phyloP scores from a whole-genome alignment of 2,797 vertebrate genomes.

The Sebastes goodei region DNA sequence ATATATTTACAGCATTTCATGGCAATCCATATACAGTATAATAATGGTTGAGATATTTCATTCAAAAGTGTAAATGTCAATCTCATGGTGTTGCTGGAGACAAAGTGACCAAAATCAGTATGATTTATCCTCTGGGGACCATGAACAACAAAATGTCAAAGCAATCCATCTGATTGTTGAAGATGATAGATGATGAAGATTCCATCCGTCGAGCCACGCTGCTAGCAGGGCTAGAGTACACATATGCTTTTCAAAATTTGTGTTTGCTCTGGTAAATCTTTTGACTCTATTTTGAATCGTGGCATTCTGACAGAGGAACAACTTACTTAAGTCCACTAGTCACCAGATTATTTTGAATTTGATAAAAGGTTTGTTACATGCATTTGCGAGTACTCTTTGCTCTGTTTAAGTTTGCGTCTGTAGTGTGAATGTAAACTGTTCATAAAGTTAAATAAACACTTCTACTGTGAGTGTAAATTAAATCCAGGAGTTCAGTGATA shows the following conservation, averaged over 20 bases:
- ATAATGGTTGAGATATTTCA: no score
- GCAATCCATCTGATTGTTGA: not conserved
- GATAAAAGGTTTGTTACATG: not conserved
- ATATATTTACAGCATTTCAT: no score
- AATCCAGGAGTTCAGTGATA: not conserved
- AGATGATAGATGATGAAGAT: no score
- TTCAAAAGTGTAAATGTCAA: no score
- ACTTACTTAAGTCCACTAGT: accelerated
- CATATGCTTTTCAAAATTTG: not conserved
- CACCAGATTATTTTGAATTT: not conserved
- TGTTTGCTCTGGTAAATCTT: not conserved
- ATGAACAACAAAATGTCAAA: not conserved
- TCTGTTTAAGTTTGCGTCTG: not conserved
- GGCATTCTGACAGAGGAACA: not conserved
- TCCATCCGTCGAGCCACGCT: no score
- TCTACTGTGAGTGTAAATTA: not conserved
- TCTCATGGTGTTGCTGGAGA: no score
- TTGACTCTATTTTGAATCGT: not conserved
- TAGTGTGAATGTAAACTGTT: not conserved
- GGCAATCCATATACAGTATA: no score
- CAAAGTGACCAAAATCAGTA: not conserved
- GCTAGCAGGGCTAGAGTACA: no score
- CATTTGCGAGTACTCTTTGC: not conserved
- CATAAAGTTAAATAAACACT: conserved; percentile 5
- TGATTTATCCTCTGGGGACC: not conserved